Evolutionary conservation across 2,797 vertebrate species (phyloP), one percentile per base, ranked within the genome.

Genomic region (Anabas testudineus): DNA sequence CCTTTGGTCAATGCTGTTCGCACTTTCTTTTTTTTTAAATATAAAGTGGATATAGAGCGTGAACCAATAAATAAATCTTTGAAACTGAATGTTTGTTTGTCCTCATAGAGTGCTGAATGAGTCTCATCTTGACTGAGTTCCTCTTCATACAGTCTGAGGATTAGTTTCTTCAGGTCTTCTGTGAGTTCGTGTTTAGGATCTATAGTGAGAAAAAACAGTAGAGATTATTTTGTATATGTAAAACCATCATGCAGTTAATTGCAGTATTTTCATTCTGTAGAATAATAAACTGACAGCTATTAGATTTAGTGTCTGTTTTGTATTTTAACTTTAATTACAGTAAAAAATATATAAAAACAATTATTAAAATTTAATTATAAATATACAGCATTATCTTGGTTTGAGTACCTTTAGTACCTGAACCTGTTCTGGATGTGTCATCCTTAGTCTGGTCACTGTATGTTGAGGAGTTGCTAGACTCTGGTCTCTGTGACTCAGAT

Each of bases 1-100:
- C 87, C 89, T 0, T 0, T 76, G 26, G 74, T 91, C 0, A 90
- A 57, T n/a, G 91, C 84, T n/a, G 78, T 74, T 63, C 51, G 59
- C 8, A 72, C 58, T 62, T 15, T 6, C 0, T 8, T n/a, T n/a
- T 16, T 13, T 10, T 2, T n/a, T 19, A 10, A 8, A n/a, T n/a
- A n/a, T n/a, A n/a, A n/a, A n/a, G n/a, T n/a, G n/a, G n/a, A n/a
- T n/a, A n/a, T 28, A n/a, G n/a, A n/a, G n/a, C n/a, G n/a, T n/a
- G n/a, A n/a, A n/a, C n/a, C n/a, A n/a, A n/a, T n/a, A n/a, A n/a
- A n/a, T n/a, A n/a, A n/a, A n/a, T n/a, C n/a, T n/a, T n/a, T n/a
- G n/a, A n/a, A n/a, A n/a, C n/a, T n/a, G n/a, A n/a, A n/a, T n/a
- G 10, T 45, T 34, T 34, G 0, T 48, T 21, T 10, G 1, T 21